These are phyloP conservation scores for Poeciliopsis paucimaculata DNA, from an alignment of 2,797 vertebrate genomes.

Conservation along the genomic window DNA sequence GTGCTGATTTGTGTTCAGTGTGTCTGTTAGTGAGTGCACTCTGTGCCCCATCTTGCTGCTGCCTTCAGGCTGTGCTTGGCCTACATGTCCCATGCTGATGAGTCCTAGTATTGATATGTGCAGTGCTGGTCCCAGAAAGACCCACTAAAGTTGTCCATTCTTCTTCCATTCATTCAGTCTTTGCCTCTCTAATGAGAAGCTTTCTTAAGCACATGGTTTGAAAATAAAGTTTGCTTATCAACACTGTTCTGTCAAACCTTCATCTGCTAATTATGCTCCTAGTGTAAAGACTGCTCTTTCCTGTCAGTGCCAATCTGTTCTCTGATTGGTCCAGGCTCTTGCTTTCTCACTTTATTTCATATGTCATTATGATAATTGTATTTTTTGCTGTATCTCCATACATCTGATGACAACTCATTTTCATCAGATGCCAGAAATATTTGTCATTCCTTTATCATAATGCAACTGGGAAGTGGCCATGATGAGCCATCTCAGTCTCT, in stretches of 20 bases:
- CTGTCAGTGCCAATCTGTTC: neutral
- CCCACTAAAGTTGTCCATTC: neutral
- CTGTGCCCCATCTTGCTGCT: neutral
- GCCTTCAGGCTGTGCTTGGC: constrained; percentile 21
- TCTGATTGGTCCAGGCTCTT: neutral
- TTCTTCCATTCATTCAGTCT: neutral
- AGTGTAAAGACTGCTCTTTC: constrained; percentile 25
- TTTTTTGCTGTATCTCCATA: constrained; percentile 4
- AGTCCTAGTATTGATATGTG: constrained; percentile 38
- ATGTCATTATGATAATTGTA: neutral
- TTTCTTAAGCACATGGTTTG: neutral
- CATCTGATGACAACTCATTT: neutral
- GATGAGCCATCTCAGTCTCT: neutral
- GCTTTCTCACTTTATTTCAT: neutral
- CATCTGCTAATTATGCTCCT: constrained; percentile 44
- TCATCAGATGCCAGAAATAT: neutral
- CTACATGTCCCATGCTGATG: constrained; percentile 40
- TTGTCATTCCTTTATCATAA: neutral
- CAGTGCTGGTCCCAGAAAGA: constrained; percentile 25
- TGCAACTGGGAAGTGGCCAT: neutral
- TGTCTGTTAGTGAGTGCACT: neutral
- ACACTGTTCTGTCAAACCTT: constrained; percentile 28
- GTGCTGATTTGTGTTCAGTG: neutral
- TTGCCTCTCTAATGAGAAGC: neutral
- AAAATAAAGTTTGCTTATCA: constrained; percentile 35